Conservation (phyloP, 2,797 vertebrate species). For the Macroramphosus scolopax region DNA sequence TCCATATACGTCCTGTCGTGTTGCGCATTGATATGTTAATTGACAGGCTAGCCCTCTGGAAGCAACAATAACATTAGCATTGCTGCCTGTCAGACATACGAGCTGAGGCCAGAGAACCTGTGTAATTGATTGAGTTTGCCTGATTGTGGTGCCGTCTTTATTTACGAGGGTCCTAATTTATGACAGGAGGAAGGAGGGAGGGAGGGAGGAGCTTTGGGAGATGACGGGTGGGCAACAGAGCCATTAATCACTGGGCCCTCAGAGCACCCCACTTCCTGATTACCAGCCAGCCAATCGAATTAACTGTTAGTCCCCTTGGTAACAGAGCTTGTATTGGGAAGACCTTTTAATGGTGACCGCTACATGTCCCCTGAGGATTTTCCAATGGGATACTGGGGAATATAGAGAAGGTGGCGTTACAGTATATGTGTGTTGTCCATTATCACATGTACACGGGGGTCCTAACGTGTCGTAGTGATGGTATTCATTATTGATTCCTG, state of each 20-base stretch:
- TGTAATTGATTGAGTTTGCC: conserved; percentile 94
- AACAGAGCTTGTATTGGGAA: conserved; percentile 93
- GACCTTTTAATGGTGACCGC: conserved; percentile 97
- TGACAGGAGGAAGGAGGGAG: conserved; percentile 82
- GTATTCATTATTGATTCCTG: no score
- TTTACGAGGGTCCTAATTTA: conserved; percentile 98
- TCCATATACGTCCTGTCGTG: conserved; percentile 72
- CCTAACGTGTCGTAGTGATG: no score
- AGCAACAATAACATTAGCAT: conserved; percentile 85
- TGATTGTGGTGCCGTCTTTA: conserved; percentile 95
- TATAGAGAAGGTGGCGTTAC: conserved; percentile 61
- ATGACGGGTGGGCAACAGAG: conserved; percentile 86
- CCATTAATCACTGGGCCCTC: conserved; percentile 91
- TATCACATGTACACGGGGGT: conserved; percentile 24
- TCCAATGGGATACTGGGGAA: conserved; percentile 67
- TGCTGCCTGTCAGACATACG: conserved; percentile 79
- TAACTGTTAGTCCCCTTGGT: conserved; percentile 88
- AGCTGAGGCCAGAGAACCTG: conserved; percentile 81
- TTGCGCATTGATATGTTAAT: conserved; percentile 66
- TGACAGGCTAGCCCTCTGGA: conserved; percentile 83
- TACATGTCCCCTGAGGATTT: conserved; percentile 85
- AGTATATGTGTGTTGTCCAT: conserved; percentile 37
- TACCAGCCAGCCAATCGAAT: conserved; percentile 98
- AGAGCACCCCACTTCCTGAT: conserved; percentile 85
- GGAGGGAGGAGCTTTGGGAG: conserved; percentile 87